phyloP scores from a whole-genome alignment of 2,113 vertebrate genomes.

The Hypanus sabinus region DNA sequence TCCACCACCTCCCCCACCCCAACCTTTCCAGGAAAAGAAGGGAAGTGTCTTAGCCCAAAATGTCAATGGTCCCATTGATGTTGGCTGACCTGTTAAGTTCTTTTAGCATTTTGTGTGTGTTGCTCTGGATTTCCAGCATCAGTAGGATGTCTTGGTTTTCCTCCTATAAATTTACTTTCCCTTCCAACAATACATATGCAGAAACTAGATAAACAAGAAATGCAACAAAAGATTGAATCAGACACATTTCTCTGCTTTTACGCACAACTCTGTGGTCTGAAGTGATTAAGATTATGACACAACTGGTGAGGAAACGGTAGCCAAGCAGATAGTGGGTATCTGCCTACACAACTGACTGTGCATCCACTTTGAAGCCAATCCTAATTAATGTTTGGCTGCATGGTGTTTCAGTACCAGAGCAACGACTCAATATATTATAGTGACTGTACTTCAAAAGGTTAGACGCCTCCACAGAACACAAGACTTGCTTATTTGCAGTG shows the following conservation, averaged over 20 bases:
- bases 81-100: too few species aligned
- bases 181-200: background rate
- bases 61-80: too few species aligned
- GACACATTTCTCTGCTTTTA: slow-evolving; percentile 15
- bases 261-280: background rate
- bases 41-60: too few species aligned
- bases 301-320: slow-evolving; percentile 23
- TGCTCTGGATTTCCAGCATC: too few species aligned
- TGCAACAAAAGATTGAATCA: background rate
- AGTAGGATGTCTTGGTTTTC: background rate
- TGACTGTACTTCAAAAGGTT: slow-evolving; percentile 26
- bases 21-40: too few species aligned
- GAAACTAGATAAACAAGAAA: background rate
- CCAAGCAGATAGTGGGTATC: slow-evolving; percentile 26
- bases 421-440: slow-evolving; percentile 21
- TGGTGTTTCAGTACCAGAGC: slow-evolving; percentile 13
- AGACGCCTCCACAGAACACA: slow-evolving; percentile 10
- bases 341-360: slow-evolving; percentile 24
- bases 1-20: too few species aligned
- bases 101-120: too few species aligned
- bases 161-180: background rate
- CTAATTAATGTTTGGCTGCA: slow-evolving; percentile 32
- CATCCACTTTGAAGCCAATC: slow-evolving; percentile 25
- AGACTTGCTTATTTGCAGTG: slow-evolving; percentile 11
- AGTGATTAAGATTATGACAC: slow-evolving; percentile 24